A percentile compares a stretch with the other conserved stretches of the same genome.
These are phyloP conservation scores for Hyposoter didymator DNA, from an alignment of 2,888 invertebrate genomes.

Conservation along the genomic window DNA sequence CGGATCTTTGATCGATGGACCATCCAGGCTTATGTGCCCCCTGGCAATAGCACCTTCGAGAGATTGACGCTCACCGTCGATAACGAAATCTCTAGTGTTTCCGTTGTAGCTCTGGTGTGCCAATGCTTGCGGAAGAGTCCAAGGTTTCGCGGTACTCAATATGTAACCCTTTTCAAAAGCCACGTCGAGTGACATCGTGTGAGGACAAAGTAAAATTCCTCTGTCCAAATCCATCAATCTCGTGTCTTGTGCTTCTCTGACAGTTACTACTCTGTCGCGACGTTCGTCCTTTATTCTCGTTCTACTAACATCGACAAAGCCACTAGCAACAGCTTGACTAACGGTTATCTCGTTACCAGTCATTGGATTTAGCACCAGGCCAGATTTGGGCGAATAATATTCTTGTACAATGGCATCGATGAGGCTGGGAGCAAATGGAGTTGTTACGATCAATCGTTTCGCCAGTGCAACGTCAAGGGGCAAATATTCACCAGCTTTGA, in stretches of 20 bases:
- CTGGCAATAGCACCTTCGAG: slow-evolving; percentile 90
- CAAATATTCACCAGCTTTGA: slow-evolving; percentile 89
- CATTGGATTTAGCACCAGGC: slow-evolving; percentile 91
- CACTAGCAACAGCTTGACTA: slow-evolving; percentile 89
- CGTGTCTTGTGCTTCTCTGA: slow-evolving; percentile 89
- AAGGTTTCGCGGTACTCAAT: slow-evolving; percentile 91
- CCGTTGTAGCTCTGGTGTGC: slow-evolving; percentile 92
- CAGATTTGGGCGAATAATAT: slow-evolving; percentile 90
- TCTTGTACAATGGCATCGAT: slow-evolving; percentile 91
- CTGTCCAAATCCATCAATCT: slow-evolving; percentile 89
- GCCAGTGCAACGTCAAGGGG: slow-evolving; percentile 90
- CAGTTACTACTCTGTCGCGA: slow-evolving; percentile 88
- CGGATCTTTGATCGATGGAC: slow-evolving; percentile 92
- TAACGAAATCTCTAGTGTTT: slow-evolving; percentile 89
- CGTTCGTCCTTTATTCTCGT: slow-evolving; percentile 91
- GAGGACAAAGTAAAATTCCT: slow-evolving; percentile 89
- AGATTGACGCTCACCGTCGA: slow-evolving; percentile 89
- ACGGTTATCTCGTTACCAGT: slow-evolving; percentile 91
- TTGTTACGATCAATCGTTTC: slow-evolving; percentile 89
- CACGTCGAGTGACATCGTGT: slow-evolving; percentile 89
- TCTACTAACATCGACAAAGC: slow-evolving; percentile 90
- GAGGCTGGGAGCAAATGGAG: slow-evolving; percentile 89
- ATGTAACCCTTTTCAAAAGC: slow-evolving; percentile 93
- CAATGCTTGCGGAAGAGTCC: slow-evolving; percentile 93
- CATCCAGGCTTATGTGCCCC: slow-evolving; percentile 91